Base-by-base conservation (phyloP, 2,113 vertebrate species). In the Macquaria australasica region DNA sequence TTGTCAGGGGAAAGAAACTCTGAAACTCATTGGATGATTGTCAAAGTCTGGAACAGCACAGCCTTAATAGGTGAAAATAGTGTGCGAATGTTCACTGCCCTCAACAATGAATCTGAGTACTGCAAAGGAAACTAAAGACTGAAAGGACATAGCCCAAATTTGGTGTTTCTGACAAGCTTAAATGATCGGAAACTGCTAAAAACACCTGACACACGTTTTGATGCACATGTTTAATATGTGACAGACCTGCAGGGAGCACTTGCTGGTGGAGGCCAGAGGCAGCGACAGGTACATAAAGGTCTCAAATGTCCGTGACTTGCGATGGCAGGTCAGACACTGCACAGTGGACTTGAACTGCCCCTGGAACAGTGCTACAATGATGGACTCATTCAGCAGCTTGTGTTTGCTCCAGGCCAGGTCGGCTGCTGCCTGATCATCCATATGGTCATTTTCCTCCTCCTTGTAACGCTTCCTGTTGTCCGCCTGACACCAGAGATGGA, bases 311-410 rank as follows among this genome's bases (percentile, higher is more conserved):
- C 98, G 93, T 1, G 98, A 99, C 90, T 97, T 98, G 92, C 95
- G 97, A 88, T 98, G 97, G 86, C 98, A 99, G 0, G 97, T 98
- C 79, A 98, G 96, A 94, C 98, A 99, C 95, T 99, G 97, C 73
- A 99, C 97, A 0, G 98, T 99, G 71, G 98, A 99, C 74, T 99
- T 99, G 93, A 99, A 99, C 92, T 99, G 98, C 6, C 98, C 98
- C 95, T 99, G 98, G 75, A 99, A 99, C 69, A 99, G 96, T 0
- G 97, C 96, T 23, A 99, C 98, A 1, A 99, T 98, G 34, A 99
- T 97, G 28, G 98, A 99, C 68, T 98, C 97, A 0, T 99, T 99
- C 86, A 99, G 97, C 86, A 97, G 96, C 48, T 98, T 99, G 95
- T 99, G 98, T 69, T 99, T 99, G 93, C 93, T 95, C 98, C 98